Conservation (phyloP, 1,140 invertebrate genomes). For the Trialeurodes vaporariorum region DNA sequence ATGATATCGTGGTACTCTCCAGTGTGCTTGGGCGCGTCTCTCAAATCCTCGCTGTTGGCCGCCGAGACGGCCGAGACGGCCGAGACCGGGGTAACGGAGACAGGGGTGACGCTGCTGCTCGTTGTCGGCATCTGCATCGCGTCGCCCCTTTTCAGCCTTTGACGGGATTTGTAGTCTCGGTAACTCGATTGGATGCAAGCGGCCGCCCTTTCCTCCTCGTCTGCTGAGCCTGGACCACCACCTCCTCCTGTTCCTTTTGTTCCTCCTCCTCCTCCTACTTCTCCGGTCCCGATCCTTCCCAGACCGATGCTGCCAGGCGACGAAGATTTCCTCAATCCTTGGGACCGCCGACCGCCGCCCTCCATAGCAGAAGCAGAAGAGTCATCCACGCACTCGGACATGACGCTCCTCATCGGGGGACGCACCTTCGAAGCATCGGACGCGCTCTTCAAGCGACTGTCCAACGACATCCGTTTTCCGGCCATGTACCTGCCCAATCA, state of each 20-base stretch:
- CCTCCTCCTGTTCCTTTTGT: background rate
- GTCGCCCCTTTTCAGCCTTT: constrained; percentile 18
- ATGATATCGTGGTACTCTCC: constrained; percentile 18
- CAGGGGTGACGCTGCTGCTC: constrained; percentile 11
- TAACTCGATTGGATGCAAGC: constrained; percentile 17
- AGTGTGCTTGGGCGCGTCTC: background rate
- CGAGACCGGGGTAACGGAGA: constrained; percentile 3
- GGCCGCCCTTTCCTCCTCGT: constrained; percentile 3
- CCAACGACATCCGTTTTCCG: constrained; percentile 18
- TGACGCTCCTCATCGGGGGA: constrained; percentile 8
- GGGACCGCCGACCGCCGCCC: background rate
- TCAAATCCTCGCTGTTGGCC: background rate
- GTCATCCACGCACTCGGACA: constrained; percentile 10
- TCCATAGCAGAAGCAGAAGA: background rate
- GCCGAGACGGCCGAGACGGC: background rate
- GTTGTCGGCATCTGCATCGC: constrained; percentile 17
- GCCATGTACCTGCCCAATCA: background rate
- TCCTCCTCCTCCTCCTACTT: background rate
- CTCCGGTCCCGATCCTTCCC: background rate
- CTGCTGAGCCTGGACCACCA: background rate
- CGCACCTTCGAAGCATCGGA: background rate
- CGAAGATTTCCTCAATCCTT: background rate
- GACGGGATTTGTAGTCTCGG: constrained; percentile 16
- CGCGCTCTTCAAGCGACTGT: constrained; percentile 2
- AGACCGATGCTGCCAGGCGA: background rate